Evolutionary conservation across 2,888 invertebrate species (phyloP), one percentile per base, ranked within the genome.

Genomic region (Polyommatus iphigenia): DNA sequence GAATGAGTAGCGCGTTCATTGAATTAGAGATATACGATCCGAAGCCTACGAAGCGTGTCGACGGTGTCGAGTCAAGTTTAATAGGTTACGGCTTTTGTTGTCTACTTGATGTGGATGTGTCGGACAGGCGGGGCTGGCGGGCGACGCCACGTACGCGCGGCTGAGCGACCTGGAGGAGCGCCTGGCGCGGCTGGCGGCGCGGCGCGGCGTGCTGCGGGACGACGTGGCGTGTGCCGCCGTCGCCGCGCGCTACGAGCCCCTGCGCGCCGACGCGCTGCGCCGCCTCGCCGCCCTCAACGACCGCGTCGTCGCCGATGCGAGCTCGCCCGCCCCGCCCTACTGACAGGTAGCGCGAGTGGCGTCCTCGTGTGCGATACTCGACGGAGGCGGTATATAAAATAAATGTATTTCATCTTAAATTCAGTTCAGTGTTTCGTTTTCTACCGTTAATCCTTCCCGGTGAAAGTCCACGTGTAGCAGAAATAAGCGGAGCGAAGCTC

Each of bases 131-230:
- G 95, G 95, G 83, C 90, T 97, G 15, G 95, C 96, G 79, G 96
- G 96, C 54, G 97, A 97, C 85, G 97, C 97, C 87, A 96, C 96
- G 86, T 96, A 96, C 83, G 87, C 93, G 1, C 96, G 97, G 87
- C 90, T 97, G n/a, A 95, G 95, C 81, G 95, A 92, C 75, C 86
- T 97, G 81, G 97, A 97, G 87, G 95, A 96, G 78, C 96, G 96
- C 85, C 90, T 97, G 83, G 95, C 96, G 15, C 95, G 96, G 79
- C 88, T 96, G 57, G 96, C 96, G 83, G 95, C 95, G 81, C 96
- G 95, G 82, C 97, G 96, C 86, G 95, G 95, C 79, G 94, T 95
- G 13, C 90, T 97, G 82, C 94, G 95, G 85, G 96, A 96, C 83
- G 96, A 96, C 84, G 95, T 97, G 71, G 95, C 95, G 0, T 95